Percentiles rank a stretch among this genome's conserved stretches.
phyloP scores from a whole-genome alignment of 2,113 vertebrate genomes.

The Syngnathus scovelli region DNA sequence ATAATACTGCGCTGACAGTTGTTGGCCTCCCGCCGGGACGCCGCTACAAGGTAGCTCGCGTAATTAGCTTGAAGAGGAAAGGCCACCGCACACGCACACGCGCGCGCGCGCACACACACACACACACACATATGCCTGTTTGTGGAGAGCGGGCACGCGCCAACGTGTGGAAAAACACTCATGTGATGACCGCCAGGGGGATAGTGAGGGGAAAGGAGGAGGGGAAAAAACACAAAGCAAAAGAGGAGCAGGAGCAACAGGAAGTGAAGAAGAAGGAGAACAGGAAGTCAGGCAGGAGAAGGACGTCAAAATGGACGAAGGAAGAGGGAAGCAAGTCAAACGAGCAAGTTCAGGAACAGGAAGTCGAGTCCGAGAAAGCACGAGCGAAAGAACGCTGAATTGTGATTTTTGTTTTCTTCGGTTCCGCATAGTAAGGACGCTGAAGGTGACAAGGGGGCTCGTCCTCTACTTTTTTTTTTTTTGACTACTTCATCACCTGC shows the following conservation, averaged over 20 bases:
- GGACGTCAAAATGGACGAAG: no score
- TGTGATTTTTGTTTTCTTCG: no score
- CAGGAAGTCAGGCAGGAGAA: neutral
- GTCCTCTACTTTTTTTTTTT: neutral
- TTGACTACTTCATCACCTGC: no score
- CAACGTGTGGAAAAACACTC: neutral
- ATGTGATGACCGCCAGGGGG: neutral
- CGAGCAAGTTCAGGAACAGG: no score
- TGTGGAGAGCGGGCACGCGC: neutral
- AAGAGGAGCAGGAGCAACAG: neutral
- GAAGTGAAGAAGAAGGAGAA: neutral
- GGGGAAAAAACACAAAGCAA: neutral
- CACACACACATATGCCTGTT: neutral
- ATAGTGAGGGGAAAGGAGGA: neutral
- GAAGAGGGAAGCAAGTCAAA: no score
- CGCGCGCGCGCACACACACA: neutral
- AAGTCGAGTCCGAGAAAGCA: no score
- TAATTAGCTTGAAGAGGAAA: slow-evolving; percentile 83
- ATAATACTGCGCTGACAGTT: slow-evolving; percentile 82
- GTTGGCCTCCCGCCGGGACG: slow-evolving; percentile 69
- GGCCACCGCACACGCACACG: slow-evolving; percentile 25
- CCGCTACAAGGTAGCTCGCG: slow-evolving; percentile 76
- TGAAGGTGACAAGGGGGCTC: no score
- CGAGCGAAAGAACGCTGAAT: no score
- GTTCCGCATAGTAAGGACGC: no score